Percentiles rank a stretch among this genome's conserved stretches.
Evolutionary conservation across 2,797 vertebrate species (phyloP).

Genomic region (Poecilia gillii): DNA sequence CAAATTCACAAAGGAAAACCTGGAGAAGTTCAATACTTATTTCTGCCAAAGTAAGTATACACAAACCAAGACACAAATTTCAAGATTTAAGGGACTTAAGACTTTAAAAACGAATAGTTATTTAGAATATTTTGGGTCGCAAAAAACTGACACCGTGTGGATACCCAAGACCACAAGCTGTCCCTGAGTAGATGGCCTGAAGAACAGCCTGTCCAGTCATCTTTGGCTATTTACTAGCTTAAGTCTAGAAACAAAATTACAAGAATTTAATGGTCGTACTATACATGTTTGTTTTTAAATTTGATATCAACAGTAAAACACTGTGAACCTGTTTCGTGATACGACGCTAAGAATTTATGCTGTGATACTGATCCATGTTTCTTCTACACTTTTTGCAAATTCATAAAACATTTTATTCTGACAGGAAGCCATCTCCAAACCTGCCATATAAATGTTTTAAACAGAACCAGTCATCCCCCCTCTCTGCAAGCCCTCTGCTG

Average conservation of each 20-base stretch:
- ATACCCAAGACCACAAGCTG: neutral
- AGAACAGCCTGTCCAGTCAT: neutral
- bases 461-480: slow-evolving; percentile 39
- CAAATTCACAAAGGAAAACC: neutral
- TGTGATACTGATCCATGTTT: neutral
- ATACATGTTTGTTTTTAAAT: neutral
- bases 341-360: too few relatives aligned
- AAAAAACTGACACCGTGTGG: neutral
- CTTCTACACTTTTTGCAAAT: neutral
- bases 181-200: neutral
- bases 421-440: neutral
- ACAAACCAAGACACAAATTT: neutral
- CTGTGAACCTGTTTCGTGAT: neutral
- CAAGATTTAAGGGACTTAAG: neutral
- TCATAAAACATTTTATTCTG: neutral
- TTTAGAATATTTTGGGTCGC: neutral
- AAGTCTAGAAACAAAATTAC: neutral
- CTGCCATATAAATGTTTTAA: neutral
- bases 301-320: neutral
- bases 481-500: slow-evolving; percentile 53
- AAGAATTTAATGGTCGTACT: neutral
- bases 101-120: neutral
- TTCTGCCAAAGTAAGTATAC: neutral
- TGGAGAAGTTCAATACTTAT: neutral
- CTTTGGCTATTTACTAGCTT: neutral